Evolutionary conservation across 2,888 invertebrate genomes (phyloP).

Genomic region (Electrophaes corylata): DNA sequence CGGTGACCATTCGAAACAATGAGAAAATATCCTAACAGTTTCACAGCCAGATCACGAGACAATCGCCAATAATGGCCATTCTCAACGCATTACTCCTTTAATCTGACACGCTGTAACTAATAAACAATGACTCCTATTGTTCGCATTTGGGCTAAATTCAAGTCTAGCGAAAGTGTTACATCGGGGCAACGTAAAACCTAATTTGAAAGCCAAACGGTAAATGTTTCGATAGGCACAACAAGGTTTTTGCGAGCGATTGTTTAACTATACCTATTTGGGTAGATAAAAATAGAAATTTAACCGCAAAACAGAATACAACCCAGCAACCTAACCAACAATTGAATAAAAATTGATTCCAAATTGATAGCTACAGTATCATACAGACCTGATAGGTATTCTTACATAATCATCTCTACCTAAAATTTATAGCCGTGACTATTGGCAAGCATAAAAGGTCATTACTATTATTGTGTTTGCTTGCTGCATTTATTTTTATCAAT

Average conservation of each 20-base stretch:
- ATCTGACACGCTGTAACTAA: conserved; percentile 49
- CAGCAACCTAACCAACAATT: neutral
- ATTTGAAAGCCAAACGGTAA: conserved; percentile 1
- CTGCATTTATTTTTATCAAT: conserved; percentile 73
- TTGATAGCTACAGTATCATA: conserved; percentile 1
- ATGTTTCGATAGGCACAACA: neutral
- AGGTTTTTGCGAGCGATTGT: conserved; percentile 5
- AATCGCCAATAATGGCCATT: conserved; percentile 51
- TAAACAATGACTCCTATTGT: conserved; percentile 52
- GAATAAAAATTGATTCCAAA: conserved; percentile 4
- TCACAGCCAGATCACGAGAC: conserved; percentile 52
- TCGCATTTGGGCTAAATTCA: conserved; percentile 41
- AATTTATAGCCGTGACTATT: conserved; percentile 45
- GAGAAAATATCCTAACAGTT: conserved; percentile 51
- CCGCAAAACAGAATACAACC: conserved; percentile 7
- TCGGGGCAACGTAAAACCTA: conserved; percentile 12
- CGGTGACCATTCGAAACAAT: conserved; percentile 55
- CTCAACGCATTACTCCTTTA: conserved; percentile 46
- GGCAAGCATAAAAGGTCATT: conserved; percentile 65
- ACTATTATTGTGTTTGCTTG: conserved; percentile 52
- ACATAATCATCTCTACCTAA: conserved; percentile 31
- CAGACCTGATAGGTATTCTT: conserved; percentile 7
- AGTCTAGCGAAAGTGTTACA: conserved; percentile 33
- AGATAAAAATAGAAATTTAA: neutral
- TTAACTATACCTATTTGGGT: neutral